phyloP scores from a whole-genome alignment of 2,797 vertebrate species.

The Toxotes lorentzi region DNA sequence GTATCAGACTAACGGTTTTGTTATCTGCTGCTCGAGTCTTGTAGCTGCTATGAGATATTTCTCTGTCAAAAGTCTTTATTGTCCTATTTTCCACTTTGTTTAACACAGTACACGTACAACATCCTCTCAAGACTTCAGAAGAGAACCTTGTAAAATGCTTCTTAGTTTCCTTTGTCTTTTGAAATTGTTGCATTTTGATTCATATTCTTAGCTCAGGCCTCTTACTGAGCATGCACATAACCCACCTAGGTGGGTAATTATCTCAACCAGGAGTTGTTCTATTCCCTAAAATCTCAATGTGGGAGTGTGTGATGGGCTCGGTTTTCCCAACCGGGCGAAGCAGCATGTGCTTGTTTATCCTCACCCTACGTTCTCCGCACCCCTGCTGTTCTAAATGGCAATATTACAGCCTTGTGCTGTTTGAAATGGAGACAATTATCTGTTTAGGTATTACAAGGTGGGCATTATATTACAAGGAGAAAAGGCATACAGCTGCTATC shows the following conservation, averaged over 20 bases:
- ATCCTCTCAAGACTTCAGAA: slow-evolving; percentile 34
- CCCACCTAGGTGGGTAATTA: slow-evolving; percentile 83
- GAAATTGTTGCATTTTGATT: slow-evolving; percentile 80
- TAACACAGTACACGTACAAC: slow-evolving; percentile 32
- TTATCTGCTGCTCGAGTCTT: slow-evolving; percentile 26
- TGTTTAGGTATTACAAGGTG: slow-evolving; percentile 84
- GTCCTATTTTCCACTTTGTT: slow-evolving; percentile 56
- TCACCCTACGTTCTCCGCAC: slow-evolving; percentile 73
- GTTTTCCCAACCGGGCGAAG: slow-evolving; percentile 73
- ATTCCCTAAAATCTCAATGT: slow-evolving; percentile 79
- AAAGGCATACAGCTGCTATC: slow-evolving; percentile 76
- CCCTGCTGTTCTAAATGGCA: slow-evolving; percentile 84
- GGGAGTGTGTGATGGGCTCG: slow-evolving; percentile 79
- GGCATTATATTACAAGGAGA: slow-evolving; percentile 76
- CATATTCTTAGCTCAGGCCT: slow-evolving; percentile 67
- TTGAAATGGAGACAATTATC: slow-evolving; percentile 87
- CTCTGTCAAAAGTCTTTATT: slow-evolving; percentile 61
- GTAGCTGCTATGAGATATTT: slow-evolving; percentile 22
- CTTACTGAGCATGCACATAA: slow-evolving; percentile 77
- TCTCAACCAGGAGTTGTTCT: slow-evolving; percentile 80
- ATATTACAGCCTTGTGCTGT: slow-evolving; percentile 82
- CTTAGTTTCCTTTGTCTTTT: slow-evolving; percentile 70
- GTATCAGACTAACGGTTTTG: slow-evolving; percentile 14
- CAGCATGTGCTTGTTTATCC: slow-evolving; percentile 82
- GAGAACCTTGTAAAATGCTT: slow-evolving; percentile 61